Evolutionary conservation across 2,888 invertebrate species (phyloP).

Genomic region (Schrankia costaestrigalis): DNA sequence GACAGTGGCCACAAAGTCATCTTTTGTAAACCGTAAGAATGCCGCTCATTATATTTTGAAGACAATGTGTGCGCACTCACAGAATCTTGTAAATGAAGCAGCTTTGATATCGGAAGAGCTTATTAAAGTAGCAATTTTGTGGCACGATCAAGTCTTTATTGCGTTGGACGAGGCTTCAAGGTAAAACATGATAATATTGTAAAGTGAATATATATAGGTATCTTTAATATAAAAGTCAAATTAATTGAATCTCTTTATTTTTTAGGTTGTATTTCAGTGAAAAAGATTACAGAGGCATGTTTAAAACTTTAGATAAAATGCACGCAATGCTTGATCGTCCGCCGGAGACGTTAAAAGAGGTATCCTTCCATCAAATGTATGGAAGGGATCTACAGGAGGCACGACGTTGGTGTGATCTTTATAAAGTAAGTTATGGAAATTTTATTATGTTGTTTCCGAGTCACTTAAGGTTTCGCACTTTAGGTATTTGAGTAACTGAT

Average conservation of each 20-base stretch:
- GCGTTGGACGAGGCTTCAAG: constrained; percentile 96
- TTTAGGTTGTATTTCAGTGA: constrained; percentile 96
- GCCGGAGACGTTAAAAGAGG: constrained; percentile 97
- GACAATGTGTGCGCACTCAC: constrained; percentile 96
- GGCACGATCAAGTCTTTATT: constrained; percentile 94
- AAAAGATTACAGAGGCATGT: constrained; percentile 97
- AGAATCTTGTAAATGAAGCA: constrained; percentile 95
- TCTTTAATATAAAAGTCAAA: background rate
- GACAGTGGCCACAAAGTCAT: constrained; percentile 97
- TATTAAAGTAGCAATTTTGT: constrained; percentile 98
- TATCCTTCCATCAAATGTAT: constrained; percentile 98
- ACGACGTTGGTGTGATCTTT: constrained; percentile 96
- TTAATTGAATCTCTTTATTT: background rate
- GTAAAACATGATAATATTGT: constrained; percentile 17
- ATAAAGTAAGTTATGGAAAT: constrained; percentile 72
- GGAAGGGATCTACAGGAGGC: constrained; percentile 96
- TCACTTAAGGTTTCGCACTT: no score
- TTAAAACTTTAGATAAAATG: constrained; percentile 95
- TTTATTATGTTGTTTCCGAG: no score
- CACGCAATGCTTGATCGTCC: constrained; percentile 96
- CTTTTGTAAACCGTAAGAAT: constrained; percentile 88
- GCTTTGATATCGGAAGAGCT: constrained; percentile 97
- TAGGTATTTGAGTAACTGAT: no score
- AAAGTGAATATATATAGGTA: background rate
- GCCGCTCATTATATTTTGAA: constrained; percentile 97